These are phyloP conservation scores for Stichodactyla helianthus DNA, from an alignment of 64 coral and sea anemone genomes.

Conservation along the genomic window DNA sequence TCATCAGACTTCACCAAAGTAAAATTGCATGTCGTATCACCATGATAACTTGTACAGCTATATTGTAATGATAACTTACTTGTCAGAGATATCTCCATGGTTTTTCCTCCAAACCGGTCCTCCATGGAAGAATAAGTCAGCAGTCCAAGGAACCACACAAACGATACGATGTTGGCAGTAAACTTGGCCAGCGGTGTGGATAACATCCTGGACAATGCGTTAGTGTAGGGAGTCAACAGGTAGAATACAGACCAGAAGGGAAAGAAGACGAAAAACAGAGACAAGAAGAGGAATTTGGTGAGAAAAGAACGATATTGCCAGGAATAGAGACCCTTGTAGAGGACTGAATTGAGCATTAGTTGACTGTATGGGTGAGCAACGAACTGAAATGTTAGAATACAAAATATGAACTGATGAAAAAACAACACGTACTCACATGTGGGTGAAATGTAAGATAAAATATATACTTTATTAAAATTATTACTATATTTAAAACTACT, in stretches of 20 bases:
- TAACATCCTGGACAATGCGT: slow-evolving; percentile 4
- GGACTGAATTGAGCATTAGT: slow-evolving; percentile 40
- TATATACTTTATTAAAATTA: too few species aligned
- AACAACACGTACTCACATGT: not conserved
- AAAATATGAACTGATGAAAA: not conserved
- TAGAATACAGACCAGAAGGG: slow-evolving; percentile 24
- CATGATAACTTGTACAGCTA: not conserved
- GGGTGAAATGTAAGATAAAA: too few species aligned
- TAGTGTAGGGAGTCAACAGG: slow-evolving; percentile 26
- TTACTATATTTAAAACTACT: too few species aligned
- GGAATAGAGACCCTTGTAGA: slow-evolving; percentile 18
- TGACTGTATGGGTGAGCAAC: slow-evolving; percentile 46
- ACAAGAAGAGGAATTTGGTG: not conserved
- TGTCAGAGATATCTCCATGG: slow-evolving; percentile 20
- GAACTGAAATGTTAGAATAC: not conserved
- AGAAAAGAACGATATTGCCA: slow-evolving; percentile 17
- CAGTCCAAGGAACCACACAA: slow-evolving; percentile 27
- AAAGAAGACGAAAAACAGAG: not conserved
- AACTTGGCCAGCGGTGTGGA: slow-evolving; percentile 32
- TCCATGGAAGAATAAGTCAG: slow-evolving; percentile 22
- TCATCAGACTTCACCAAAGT: not conserved
- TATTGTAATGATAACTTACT: slow-evolving; percentile 10
- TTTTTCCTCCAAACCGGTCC: slow-evolving; percentile 19
- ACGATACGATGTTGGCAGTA: slow-evolving; percentile 1
- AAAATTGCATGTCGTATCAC: not conserved